These are phyloP conservation scores for Plebejus argus DNA, from an alignment of 2,888 invertebrate genomes.

Conservation along the genomic window DNA sequence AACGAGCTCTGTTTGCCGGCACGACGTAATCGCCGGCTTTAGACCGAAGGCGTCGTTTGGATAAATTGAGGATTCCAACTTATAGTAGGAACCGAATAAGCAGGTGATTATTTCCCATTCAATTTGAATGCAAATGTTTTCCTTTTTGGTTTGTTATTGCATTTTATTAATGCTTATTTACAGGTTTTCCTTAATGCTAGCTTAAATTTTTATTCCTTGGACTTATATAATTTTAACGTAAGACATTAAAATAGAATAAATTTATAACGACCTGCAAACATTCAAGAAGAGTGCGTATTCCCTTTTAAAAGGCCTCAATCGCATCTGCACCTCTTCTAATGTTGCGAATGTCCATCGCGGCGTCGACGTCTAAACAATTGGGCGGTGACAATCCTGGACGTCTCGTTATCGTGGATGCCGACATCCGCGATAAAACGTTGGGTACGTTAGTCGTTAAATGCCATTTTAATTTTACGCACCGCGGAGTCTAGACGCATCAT, in stretches of 20 bases:
- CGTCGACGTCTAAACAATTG: no score
- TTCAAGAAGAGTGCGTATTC: no score
- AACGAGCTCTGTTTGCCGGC: slow-evolving; percentile 41
- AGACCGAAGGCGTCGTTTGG: slow-evolving; percentile 29
- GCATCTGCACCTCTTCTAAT: no score
- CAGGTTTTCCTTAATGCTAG: neutral
- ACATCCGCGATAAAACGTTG: no score
- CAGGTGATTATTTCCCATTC: slow-evolving; percentile 4
- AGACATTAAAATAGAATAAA: neutral
- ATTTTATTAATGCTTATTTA: neutral
- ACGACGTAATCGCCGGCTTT: slow-evolving; percentile 32
- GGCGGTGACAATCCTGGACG: no score
- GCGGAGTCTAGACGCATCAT: no score
- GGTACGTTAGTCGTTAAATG: no score
- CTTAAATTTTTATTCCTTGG: neutral
- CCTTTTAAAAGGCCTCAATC: no score
- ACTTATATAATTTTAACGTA: neutral
- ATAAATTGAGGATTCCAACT: slow-evolving; percentile 34
- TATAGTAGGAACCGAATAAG: slow-evolving; percentile 27
- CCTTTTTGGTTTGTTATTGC: neutral
- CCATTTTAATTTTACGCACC: no score
- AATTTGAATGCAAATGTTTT: slow-evolving; percentile 14
- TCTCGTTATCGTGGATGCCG: no score
- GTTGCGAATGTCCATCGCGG: no score
- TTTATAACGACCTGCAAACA: no score